A percentile compares a stretch with the other conserved stretches of the same genome.
Evolutionary conservation across 2,113 vertebrate species (phyloP).

Genomic region (Shinisaurus crocodilurus): DNA sequence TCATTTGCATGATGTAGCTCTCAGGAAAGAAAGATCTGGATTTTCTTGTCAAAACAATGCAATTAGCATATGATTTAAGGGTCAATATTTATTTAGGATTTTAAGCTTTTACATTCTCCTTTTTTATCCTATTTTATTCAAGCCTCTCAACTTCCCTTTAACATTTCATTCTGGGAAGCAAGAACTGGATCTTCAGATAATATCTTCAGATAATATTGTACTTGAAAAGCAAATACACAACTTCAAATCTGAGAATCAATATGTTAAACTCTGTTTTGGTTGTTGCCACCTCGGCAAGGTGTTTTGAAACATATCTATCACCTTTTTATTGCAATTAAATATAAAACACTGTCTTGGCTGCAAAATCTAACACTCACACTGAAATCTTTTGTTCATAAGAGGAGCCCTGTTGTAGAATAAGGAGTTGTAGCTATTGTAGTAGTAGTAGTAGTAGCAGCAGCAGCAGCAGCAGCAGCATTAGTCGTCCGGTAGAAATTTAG

Average conservation of each 20-base stretch:
- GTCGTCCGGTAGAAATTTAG: too few relatives aligned
- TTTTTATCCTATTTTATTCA: neutral
- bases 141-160: neutral
- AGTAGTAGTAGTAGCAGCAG: too few relatives aligned
- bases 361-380: neutral
- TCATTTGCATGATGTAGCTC: slow-evolving; percentile 14
- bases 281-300: neutral
- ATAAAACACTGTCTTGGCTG: neutral
- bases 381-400: neutral
- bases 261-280: neutral
- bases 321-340: neutral
- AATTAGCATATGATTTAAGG: neutral
- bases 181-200: neutral
- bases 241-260: too few relatives aligned
- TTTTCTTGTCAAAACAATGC: neutral
- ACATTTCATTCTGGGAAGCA: neutral
- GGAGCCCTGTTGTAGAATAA: too few relatives aligned
- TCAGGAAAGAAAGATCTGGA: neutral
- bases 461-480: too few relatives aligned
- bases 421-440: too few relatives aligned
- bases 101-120: neutral
- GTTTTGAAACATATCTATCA: neutral
- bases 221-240: neutral
- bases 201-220: neutral
- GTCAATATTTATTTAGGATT: neutral